These are phyloP conservation scores for Autographa pulchrina DNA, from an alignment of 2,888 invertebrate genomes.

Conservation along the genomic window DNA sequence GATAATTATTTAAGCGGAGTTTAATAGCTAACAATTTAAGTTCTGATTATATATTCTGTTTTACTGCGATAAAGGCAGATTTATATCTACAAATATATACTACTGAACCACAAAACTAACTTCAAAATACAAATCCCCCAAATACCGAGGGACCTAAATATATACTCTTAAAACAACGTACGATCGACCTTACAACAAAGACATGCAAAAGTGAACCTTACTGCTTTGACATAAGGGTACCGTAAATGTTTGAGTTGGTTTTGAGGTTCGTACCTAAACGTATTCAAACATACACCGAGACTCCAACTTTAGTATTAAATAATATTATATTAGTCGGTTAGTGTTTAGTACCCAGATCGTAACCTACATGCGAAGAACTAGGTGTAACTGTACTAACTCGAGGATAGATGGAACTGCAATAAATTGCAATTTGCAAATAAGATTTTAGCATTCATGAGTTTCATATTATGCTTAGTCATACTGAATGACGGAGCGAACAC, in stretches of 20 bases:
- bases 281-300: not conserved
- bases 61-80: not conserved
- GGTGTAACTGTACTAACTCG: constrained; percentile 13
- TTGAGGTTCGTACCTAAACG: not conserved
- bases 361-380: constrained; percentile 17
- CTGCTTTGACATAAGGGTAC: not conserved
- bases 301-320: not conserved
- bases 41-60: not conserved
- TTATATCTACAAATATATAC: constrained; percentile 3
- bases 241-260: not conserved
- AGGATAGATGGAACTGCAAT: constrained; percentile 25
- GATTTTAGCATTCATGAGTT: constrained; percentile 33
- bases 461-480: constrained; percentile 5
- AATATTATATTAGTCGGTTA: constrained; percentile 24
- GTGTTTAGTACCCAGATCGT: not conserved
- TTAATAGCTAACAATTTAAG: not conserved
- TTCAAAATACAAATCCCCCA: constrained; percentile 1
- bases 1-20: not conserved
- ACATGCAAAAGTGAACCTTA: not conserved
- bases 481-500: not conserved
- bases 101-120: not conserved
- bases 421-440: constrained; percentile 44
- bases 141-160: not conserved
- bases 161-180: not conserved
- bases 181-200: not conserved